Percentiles rank a stretch among this genome's conserved stretches.
phyloP scores from a whole-genome alignment of 2,888 invertebrate genomes.

The Synanthedon andrenaeformis region DNA sequence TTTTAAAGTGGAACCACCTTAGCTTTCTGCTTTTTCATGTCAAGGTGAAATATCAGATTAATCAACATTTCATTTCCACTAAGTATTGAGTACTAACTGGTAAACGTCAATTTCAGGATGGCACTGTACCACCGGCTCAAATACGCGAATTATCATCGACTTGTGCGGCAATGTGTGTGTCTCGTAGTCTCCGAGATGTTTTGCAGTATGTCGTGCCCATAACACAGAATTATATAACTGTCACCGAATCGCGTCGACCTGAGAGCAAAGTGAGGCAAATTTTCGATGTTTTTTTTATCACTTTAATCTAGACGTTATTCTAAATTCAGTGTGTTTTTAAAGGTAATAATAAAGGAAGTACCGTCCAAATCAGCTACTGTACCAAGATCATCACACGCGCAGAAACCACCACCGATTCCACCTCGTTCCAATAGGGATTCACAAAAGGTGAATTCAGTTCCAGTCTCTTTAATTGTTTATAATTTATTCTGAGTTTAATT shows the following conservation, averaged over 20 bases:
- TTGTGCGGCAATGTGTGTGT: slow-evolving; percentile 84
- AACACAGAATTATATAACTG: slow-evolving; percentile 30
- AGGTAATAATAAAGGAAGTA: slow-evolving; percentile 33
- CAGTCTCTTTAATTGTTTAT: not conserved
- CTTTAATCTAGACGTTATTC: too few species aligned
- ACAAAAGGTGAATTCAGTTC: slow-evolving; percentile 22
- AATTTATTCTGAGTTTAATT: not conserved
- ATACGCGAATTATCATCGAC: slow-evolving; percentile 72
- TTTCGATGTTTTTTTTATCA: not conserved
- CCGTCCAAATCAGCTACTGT: slow-evolving; percentile 50
- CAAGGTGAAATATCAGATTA: slow-evolving; percentile 57
- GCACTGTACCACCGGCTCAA: slow-evolving; percentile 32
- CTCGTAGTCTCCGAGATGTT: slow-evolving; percentile 48
- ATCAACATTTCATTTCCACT: too few species aligned
- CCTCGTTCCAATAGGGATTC: slow-evolving; percentile 39
- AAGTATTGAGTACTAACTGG: not conserved
- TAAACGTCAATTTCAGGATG: slow-evolving; percentile 27
- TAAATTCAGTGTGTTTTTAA: slow-evolving; percentile 6
- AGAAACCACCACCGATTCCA: slow-evolving; percentile 54
- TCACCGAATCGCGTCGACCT: slow-evolving; percentile 25
- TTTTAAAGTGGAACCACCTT: slow-evolving; percentile 91
- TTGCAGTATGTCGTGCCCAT: slow-evolving; percentile 52
- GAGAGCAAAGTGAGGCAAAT: slow-evolving; percentile 32
- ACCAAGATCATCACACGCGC: slow-evolving; percentile 40
- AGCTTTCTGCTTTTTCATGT: slow-evolving; percentile 82